Evolutionary conservation across 2,113 vertebrate genomes (phyloP), one percentile per base, ranked within the genome.

Genomic region (Tympanuchus pallidicinctus): DNA sequence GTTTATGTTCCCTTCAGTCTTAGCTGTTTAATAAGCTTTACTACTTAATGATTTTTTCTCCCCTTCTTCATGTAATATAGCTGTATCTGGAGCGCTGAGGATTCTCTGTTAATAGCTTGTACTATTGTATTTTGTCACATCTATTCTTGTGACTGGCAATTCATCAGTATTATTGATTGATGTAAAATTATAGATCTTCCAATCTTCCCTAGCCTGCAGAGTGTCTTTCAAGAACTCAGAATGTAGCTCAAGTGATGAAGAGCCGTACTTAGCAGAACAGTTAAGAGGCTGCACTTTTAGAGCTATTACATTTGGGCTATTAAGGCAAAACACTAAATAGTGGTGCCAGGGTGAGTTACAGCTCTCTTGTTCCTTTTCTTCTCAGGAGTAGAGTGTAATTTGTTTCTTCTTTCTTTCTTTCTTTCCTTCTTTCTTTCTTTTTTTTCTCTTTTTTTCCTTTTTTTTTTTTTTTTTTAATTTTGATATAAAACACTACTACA

Each of bases 131-230:
- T 84, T 93, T 94, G 80, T 80, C 94, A 89, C 6, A 0, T 94
- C 88, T 78, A 70, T 96, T 91, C 73, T 57, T 90, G 71, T 87
- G 93, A 94, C 88, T 78, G 76, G 91, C 59, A 89, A 90, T 92
- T 93, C 94, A 80, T 95, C 91, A 70, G 86, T 25, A 1, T 17
- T 88, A 94, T 94, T 94, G 85, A 94, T 43, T 92, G 89, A 82
- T 82, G 47, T 50, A 86, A 97, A 97, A 96, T 94, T 93, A 94
- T 61, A 94, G 91, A 88, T 88, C 94, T 94, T 77, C 64, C 54
- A 87, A 76, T 94, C 80, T 84, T 92, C 84, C 74, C 78, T 90
- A 80, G 80, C 73, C 89, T 91, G 74, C 64, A 81, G 77, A 88
- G 70, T 90, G 73, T 94, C 74, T 94, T 96, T 94, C 86, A 94